Evolutionary conservation across 2,113 vertebrate genomes (phyloP).

Genomic region (Caloenas nicobarica): DNA sequence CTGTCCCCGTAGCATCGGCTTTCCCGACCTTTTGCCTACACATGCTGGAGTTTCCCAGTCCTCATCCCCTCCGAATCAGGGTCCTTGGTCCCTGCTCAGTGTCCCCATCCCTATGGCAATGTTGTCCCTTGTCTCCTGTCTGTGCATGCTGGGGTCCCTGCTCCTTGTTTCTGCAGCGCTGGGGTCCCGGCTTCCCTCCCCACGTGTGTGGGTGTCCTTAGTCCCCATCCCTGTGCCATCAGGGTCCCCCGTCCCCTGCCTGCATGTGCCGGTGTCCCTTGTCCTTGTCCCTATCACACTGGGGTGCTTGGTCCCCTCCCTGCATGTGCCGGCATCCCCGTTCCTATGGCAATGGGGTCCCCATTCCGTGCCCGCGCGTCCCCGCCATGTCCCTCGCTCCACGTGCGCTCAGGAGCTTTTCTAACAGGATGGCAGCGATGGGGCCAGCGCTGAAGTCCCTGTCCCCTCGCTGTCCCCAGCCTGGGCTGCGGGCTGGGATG

Average conservation of each 20-base stretch:
- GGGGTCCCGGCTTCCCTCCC: not conserved
- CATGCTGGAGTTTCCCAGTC: not conserved
- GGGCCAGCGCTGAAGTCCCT: rapidly evolving
- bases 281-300: not conserved
- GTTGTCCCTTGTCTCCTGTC: not conserved
- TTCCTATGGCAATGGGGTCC: not conserved
- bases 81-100: not conserved
- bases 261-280: not conserved
- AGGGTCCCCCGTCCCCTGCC: not conserved
- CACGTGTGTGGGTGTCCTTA: not conserved
- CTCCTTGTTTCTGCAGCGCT: rapidly evolving
- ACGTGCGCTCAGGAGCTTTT: rapidly evolving
- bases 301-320: rapidly evolving
- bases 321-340: not conserved
- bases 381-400: rapidly evolving
- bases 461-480: rapidly evolving
- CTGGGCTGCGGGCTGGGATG: rapidly evolving
- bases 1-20: not conserved
- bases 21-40: rapidly evolving
- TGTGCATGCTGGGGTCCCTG: rapidly evolving
- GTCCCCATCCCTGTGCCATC: not conserved
- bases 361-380: rapidly evolving
- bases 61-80: not conserved
- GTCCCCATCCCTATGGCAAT: not conserved
- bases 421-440: rapidly evolving